phyloP scores from a whole-genome alignment of 2,113 vertebrate species.

The Gulo gulo region DNA sequence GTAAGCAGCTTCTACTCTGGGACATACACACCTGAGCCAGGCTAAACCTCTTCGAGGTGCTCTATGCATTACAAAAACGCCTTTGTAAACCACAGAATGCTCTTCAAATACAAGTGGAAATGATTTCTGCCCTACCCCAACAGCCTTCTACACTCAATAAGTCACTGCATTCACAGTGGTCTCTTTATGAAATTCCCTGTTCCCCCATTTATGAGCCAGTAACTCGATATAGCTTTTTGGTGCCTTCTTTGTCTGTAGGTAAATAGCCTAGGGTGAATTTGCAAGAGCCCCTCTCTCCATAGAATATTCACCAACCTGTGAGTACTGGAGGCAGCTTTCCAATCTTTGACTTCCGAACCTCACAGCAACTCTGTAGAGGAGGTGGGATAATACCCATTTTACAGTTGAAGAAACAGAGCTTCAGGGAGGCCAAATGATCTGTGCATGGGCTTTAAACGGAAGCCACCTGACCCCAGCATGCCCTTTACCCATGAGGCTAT shows the following conservation, averaged over 20 bases:
- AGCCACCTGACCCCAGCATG: neutral
- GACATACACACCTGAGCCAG: neutral
- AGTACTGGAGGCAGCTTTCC: neutral
- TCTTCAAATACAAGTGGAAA: constrained; percentile 42
- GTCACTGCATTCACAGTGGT: constrained; percentile 60
- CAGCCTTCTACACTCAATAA: constrained; percentile 51
- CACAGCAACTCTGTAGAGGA: neutral
- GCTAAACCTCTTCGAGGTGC: neutral
- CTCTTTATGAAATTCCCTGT: constrained; percentile 53
- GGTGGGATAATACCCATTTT: neutral
- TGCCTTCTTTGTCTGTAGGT: constrained; percentile 46
- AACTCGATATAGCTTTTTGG: constrained; percentile 43
- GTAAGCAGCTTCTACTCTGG: neutral
- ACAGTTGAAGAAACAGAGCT: neutral
- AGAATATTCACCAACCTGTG: neutral
- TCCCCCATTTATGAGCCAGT: constrained; percentile 42
- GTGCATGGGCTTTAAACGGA: neutral
- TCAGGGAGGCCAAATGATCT: neutral
- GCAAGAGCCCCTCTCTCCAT: neutral
- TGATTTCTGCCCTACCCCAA: constrained; percentile 20
- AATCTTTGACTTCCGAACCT: neutral
- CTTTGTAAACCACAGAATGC: constrained; percentile 37
- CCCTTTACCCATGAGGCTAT: neutral
- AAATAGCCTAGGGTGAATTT: constrained; percentile 15
- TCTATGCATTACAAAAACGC: constrained; percentile 33